Evolutionary conservation across 1,140 invertebrate species (phyloP).

Genomic region (Philotrypesis tridentata): DNA sequence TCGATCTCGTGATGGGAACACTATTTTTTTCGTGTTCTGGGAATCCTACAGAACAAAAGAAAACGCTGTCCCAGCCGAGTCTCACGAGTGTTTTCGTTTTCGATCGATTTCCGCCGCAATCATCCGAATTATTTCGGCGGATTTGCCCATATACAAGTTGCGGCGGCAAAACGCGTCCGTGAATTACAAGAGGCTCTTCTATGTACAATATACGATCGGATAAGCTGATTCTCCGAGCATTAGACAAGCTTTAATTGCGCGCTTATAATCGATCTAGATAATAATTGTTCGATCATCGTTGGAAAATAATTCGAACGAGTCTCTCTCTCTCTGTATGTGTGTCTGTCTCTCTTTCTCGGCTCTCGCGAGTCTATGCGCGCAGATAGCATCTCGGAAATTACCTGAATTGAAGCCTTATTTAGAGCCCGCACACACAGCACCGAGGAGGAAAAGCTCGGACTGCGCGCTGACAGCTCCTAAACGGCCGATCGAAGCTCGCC

Average conservation of each 20-base stretch:
- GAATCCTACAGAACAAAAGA: too few species aligned
- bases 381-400: background rate
- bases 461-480: conserved; percentile 4
- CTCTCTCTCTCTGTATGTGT: background rate
- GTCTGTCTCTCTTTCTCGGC: too few species aligned
- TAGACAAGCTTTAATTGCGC: background rate
- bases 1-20: too few species aligned
- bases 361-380: too few species aligned
- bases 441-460: background rate
- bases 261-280: conserved; percentile 1
- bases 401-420: background rate
- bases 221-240: background rate
- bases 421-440: background rate
- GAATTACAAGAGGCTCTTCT: too few species aligned
- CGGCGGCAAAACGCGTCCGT: too few species aligned
- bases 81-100: too few species aligned
- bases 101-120: too few species aligned
- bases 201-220: background rate
- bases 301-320: conserved; percentile 6
- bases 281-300: background rate
- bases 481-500: background rate
- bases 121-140: too few species aligned
- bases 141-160: too few species aligned
- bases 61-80: too few species aligned
- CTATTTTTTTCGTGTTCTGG: too few species aligned